These are phyloP conservation scores for Melanotaenia trifasciata DNA, from an alignment of 2,797 vertebrate genomes.

Conservation along the genomic window DNA sequence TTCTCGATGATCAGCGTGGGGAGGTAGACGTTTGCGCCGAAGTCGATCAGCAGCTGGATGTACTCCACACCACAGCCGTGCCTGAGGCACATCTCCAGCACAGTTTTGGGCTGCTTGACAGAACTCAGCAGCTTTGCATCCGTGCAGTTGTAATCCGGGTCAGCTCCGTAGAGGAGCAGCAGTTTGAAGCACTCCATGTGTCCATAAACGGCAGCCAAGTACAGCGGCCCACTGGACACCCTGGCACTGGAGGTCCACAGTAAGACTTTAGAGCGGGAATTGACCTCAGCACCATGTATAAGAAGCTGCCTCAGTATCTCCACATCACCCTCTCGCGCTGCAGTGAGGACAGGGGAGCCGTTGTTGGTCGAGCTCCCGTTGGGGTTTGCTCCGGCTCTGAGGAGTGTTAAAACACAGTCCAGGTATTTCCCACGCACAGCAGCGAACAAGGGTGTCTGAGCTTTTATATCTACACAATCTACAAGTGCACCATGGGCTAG, in stretches of 20 bases:
- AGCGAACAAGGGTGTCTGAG: constrained; percentile 92
- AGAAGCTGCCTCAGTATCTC: constrained; percentile 88
- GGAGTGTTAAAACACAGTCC: constrained; percentile 88
- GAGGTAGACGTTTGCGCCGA: constrained; percentile 93
- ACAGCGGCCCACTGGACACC: constrained; percentile 91
- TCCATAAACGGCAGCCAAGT: constrained; percentile 90
- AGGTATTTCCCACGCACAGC: constrained; percentile 90
- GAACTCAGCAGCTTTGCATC: constrained; percentile 81
- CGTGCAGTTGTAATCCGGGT: constrained; percentile 93
- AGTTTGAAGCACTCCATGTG: constrained; percentile 92
- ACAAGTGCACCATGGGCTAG: constrained; percentile 89
- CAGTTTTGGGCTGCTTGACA: constrained; percentile 87
- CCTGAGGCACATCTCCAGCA: constrained; percentile 91
- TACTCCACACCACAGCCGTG: constrained; percentile 88
- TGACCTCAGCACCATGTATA: constrained; percentile 86
- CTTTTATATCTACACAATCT: constrained; percentile 92
- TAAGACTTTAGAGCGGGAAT: constrained; percentile 87
- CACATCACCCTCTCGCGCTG: constrained; percentile 86
- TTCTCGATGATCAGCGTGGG: constrained; percentile 82
- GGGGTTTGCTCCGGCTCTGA: constrained; percentile 89
- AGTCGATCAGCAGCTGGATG: constrained; percentile 91
- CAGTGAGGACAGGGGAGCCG: constrained; percentile 90
- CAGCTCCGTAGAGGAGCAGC: constrained; percentile 90
- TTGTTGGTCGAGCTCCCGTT: constrained; percentile 89
- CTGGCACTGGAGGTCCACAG: constrained; percentile 86